phyloP scores from a whole-genome alignment of 2,888 invertebrate genomes.

The Latrodectus hesperus region DNA sequence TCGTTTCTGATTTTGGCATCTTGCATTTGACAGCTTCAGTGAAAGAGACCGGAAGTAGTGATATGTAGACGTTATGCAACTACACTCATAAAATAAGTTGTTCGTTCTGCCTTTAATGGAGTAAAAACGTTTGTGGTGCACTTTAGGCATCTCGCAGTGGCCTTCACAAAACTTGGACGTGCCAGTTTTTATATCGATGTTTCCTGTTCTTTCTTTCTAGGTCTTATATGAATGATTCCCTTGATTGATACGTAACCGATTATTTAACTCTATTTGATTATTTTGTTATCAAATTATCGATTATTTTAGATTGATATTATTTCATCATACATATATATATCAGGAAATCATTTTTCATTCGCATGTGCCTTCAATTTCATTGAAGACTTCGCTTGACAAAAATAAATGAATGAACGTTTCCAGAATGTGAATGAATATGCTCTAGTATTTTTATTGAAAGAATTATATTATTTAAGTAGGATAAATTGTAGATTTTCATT shows the following conservation, averaged over 20 bases:
- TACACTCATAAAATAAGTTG: not conserved
- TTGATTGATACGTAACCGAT: too few relatives aligned
- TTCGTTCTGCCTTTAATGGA: not conserved
- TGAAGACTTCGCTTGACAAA: too few relatives aligned
- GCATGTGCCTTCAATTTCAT: too few relatives aligned
- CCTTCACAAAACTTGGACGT: constrained; percentile 30
- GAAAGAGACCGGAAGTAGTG: not conserved
- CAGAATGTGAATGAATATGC: too few relatives aligned
- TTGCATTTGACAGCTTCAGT: not conserved
- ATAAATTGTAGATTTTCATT: too few relatives aligned
- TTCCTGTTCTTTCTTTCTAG: constrained; percentile 29
- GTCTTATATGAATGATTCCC: not conserved
- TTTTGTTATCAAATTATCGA: not conserved
- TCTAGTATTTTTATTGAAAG: too few relatives aligned
- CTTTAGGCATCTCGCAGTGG: constrained; percentile 2
- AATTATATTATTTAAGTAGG: too few relatives aligned
- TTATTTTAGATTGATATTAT: too few relatives aligned
- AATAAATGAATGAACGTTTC: too few relatives aligned
- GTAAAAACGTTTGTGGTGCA: not conserved
- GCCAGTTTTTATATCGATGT: constrained; percentile 32
- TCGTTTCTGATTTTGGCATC: too few relatives aligned
- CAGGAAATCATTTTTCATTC: too few relatives aligned
- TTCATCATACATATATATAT: too few relatives aligned
- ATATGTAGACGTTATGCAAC: not conserved
- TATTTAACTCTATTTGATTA: not conserved